Conservation (phyloP, 2,797 vertebrate genomes). For the Phyllotis vaccarum region DNA sequence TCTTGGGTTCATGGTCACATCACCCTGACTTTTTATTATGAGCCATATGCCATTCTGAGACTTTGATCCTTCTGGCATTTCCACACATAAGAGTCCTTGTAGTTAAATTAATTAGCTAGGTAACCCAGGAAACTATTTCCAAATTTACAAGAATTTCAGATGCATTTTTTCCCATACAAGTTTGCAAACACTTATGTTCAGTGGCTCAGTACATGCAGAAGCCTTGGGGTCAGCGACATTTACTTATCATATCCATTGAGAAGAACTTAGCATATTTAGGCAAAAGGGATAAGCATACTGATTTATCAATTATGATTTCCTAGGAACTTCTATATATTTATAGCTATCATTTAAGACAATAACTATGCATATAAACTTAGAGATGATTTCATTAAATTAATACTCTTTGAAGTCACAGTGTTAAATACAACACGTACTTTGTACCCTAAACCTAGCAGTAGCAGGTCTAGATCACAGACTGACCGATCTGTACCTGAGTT, state of each 20-base stretch:
- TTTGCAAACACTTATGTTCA: background rate
- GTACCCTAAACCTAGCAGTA: no score
- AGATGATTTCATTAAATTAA: background rate
- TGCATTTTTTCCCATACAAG: background rate
- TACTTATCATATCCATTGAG: background rate
- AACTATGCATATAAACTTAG: background rate
- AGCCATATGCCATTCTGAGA: background rate
- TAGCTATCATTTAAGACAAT: background rate
- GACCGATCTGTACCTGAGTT: fast-evolving
- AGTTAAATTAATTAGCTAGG: background rate
- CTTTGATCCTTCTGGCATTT: background rate
- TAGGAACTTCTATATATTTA: background rate
- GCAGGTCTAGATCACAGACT: background rate
- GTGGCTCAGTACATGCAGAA: background rate
- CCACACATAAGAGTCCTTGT: background rate
- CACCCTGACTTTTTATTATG: background rate
- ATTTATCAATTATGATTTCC: background rate
- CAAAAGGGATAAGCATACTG: background rate
- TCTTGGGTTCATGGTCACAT: background rate
- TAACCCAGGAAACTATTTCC: background rate
- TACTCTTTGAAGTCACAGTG: background rate
- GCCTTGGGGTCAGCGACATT: background rate
- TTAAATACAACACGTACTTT: background rate
- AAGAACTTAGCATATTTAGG: background rate
- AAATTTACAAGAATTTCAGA: background rate